Conservation (phyloP, 2,888 invertebrate species). For the Choristoneura rosaceana region DNA sequence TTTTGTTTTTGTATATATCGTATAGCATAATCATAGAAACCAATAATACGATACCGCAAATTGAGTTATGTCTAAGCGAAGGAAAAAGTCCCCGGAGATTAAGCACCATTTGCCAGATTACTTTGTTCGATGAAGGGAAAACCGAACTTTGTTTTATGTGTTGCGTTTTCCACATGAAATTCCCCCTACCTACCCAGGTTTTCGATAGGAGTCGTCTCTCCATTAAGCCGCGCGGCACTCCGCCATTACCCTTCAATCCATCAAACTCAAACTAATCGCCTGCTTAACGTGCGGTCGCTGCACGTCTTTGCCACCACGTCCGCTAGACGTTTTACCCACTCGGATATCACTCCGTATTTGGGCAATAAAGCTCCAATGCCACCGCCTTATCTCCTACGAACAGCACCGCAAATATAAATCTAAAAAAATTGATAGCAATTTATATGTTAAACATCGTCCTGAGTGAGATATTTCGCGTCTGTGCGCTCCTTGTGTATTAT, state of each 20-base stretch:
- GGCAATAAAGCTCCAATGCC: constrained; percentile 65
- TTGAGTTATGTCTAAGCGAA: not conserved
- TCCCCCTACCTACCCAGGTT: not conserved
- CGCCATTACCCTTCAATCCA: constrained; percentile 39
- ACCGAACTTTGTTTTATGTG: constrained; percentile 8
- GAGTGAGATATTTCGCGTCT: constrained; percentile 74
- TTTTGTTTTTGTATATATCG: not conserved
- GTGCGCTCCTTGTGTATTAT: constrained; percentile 56
- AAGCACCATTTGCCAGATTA: not conserved
- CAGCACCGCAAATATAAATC: constrained; percentile 76
- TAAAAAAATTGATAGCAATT: constrained; percentile 80
- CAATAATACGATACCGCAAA: not conserved
- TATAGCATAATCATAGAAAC: not conserved
- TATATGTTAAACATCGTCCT: constrained; percentile 79
- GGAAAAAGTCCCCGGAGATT: not conserved
- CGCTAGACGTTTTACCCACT: not conserved
- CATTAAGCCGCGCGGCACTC: constrained; percentile 36
- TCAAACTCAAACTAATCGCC: constrained; percentile 38
- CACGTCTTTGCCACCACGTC: not conserved
- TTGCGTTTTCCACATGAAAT: not conserved
- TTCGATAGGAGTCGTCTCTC: constrained; percentile 24
- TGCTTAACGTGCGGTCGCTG: constrained; percentile 30
- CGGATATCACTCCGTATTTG: constrained; percentile 63
- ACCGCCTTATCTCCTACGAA: constrained; percentile 66
- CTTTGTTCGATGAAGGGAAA: not conserved